Evolutionary conservation across 2,797 vertebrate genomes (phyloP).

Genomic region (Morus bassanus): DNA sequence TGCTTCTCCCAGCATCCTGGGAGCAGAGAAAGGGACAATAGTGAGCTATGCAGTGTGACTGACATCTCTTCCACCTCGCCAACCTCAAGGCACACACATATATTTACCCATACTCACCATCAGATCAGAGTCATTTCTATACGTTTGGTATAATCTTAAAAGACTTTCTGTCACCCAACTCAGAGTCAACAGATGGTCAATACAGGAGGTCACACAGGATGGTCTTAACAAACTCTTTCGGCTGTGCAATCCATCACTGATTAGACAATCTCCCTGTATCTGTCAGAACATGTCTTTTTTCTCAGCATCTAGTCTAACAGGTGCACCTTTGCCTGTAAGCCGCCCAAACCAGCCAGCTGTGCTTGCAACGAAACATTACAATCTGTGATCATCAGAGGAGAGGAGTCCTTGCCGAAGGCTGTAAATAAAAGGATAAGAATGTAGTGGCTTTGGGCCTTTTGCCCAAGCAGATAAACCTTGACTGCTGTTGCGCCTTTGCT

Average conservation of each 20-base stretch:
- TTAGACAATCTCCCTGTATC: background rate
- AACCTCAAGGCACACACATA: background rate
- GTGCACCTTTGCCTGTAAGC: background rate
- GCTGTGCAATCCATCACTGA: fast-evolving
- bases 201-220: background rate
- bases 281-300: background rate
- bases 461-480: background rate
- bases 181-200: background rate
- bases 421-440: background rate
- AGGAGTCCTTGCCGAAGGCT: fast-evolving
- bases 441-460: background rate
- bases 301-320: background rate
- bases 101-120: background rate
- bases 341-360: background rate
- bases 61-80: background rate
- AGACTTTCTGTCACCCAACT: background rate
- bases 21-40: slow-evolving; percentile 42
- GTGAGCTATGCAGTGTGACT: background rate
- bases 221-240: background rate
- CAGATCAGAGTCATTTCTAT: background rate
- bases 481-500: background rate
- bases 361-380: background rate
- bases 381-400: background rate
- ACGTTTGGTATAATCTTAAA: background rate
- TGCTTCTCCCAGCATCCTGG: slow-evolving; percentile 29